These are phyloP conservation scores for Diplodus sargus DNA, from an alignment of 2,797 vertebrate species.

Conservation along the genomic window DNA sequence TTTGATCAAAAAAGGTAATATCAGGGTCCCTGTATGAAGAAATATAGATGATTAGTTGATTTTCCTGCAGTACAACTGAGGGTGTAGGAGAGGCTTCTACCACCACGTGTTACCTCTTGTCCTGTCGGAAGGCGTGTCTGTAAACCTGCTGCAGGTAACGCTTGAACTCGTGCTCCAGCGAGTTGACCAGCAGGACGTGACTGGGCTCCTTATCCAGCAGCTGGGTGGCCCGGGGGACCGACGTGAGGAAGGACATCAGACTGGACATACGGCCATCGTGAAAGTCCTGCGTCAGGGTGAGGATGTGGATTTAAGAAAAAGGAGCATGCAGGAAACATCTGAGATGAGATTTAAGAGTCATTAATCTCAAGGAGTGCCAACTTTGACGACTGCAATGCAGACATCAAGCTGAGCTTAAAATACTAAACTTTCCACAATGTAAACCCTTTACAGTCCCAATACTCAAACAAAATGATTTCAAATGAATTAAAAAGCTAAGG, in stretches of 20 bases:
- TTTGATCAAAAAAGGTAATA: slow-evolving; percentile 88
- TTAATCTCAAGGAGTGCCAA: background rate
- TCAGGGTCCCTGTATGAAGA: slow-evolving; percentile 84
- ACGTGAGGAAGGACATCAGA: slow-evolving; percentile 83
- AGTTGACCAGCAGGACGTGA: slow-evolving; percentile 79
- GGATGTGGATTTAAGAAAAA: background rate
- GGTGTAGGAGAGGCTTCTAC: background rate
- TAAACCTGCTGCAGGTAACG: slow-evolving; percentile 85
- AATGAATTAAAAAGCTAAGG: background rate
- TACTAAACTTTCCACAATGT: no score
- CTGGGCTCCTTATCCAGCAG: slow-evolving; percentile 84
- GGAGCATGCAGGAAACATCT: background rate
- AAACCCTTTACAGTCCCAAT: background rate
- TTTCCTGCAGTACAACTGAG: background rate
- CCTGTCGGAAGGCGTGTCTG: slow-evolving; percentile 84
- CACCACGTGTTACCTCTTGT: slow-evolving; percentile 76
- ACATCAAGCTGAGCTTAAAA: background rate
- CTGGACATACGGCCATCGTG: slow-evolving; percentile 82
- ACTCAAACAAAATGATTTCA: background rate
- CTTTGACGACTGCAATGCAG: background rate
- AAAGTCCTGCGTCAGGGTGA: slow-evolving; percentile 75
- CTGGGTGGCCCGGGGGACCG: slow-evolving; percentile 85
- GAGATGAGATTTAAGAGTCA: background rate
- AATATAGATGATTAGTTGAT: slow-evolving; percentile 1
- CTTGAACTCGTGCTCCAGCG: slow-evolving; percentile 86